Conservation (phyloP, 1,140 invertebrate species). For the Episyrphus balteatus region DNA sequence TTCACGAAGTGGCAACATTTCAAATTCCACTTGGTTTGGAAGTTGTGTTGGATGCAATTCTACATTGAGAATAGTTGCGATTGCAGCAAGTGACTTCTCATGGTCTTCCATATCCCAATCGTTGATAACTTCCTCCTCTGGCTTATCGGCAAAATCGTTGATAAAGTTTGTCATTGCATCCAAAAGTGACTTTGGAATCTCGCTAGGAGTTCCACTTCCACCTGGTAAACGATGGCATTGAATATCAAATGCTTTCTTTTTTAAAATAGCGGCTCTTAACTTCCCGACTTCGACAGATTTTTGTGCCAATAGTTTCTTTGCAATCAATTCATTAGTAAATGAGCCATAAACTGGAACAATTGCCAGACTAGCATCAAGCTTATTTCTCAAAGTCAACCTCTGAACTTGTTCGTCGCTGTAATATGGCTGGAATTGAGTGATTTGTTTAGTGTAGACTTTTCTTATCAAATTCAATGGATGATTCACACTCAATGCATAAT, state of each 20-base stretch:
- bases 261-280: background rate
- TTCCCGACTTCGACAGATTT: background rate
- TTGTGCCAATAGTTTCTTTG: slow-evolving; percentile 3
- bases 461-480: slow-evolving; percentile 22
- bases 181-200: background rate
- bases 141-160: background rate
- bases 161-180: slow-evolving; percentile 2
- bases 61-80: background rate
- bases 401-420: slow-evolving; percentile 23
- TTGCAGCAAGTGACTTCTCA: background rate
- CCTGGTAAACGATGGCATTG: too few species aligned
- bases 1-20: slow-evolving; percentile 5
- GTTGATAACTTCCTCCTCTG: background rate
- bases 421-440: slow-evolving; percentile 26
- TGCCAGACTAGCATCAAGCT: slow-evolving; percentile 2
- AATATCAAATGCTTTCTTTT: too few species aligned
- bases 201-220: too few species aligned
- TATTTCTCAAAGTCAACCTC: too few species aligned
- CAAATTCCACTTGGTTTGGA: slow-evolving; percentile 3
- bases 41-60: background rate
- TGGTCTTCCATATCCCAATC: background rate
- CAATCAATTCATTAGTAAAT: background rate
- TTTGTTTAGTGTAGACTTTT: slow-evolving; percentile 27
- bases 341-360: slow-evolving; percentile 7
- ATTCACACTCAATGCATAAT: slow-evolving; percentile 16